phyloP scores from a whole-genome alignment of 2,797 vertebrate genomes.

The Anguilla obscura region DNA sequence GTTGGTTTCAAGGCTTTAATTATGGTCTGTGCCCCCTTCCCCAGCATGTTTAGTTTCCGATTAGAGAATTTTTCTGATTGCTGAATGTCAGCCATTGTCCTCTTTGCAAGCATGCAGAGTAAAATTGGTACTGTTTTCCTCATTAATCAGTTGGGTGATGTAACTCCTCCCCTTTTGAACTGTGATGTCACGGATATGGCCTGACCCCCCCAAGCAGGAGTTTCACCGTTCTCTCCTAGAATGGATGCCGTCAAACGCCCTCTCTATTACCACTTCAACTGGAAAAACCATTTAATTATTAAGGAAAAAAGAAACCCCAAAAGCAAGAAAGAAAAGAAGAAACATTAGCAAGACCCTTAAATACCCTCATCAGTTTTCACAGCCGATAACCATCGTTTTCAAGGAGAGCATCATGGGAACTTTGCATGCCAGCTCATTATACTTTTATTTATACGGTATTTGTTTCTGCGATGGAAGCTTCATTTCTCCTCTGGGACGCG shows the following conservation, averaged over 20 bases:
- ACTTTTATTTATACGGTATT: slow-evolving; percentile 44
- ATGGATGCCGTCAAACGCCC: background rate
- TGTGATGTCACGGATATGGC: background rate
- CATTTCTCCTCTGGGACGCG: slow-evolving; percentile 42
- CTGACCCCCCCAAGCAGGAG: background rate
- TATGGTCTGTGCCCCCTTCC: background rate
- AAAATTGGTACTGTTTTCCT: background rate
- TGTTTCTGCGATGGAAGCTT: slow-evolving; percentile 50
- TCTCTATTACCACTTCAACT: background rate
- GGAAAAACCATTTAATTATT: background rate
- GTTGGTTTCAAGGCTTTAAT: background rate
- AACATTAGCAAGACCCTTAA: slow-evolving; percentile 26
- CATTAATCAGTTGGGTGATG: background rate
- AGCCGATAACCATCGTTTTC: slow-evolving; percentile 46
- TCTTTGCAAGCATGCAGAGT: background rate
- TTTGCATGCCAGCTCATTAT: slow-evolving; percentile 41
- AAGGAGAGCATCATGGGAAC: slow-evolving; percentile 45
- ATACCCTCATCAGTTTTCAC: slow-evolving; percentile 30
- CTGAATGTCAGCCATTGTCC: background rate
- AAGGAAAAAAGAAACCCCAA: background rate
- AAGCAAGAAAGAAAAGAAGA: background rate
- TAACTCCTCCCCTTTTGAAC: too few relatives aligned
- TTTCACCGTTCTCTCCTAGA: background rate
- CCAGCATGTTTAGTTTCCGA: background rate
- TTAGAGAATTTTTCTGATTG: background rate